A percentile compares a stretch with the other conserved stretches of the same genome.
Conservation (phyloP, 2,113 vertebrate species). For the Rostratula benghalensis region DNA sequence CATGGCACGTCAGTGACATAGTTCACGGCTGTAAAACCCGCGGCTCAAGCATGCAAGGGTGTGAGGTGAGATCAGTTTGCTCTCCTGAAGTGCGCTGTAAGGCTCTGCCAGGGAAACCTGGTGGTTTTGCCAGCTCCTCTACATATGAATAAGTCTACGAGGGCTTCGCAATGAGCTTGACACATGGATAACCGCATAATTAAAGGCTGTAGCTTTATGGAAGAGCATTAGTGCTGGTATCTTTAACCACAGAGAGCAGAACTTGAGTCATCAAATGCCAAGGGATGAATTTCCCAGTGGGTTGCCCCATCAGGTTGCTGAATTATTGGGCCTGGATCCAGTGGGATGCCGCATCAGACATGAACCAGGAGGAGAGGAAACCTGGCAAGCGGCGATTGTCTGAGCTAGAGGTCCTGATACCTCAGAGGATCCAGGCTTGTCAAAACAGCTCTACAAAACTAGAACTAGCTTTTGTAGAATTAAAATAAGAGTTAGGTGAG, state of each 20-base stretch:
- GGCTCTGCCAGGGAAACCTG: slow-evolving; percentile 34
- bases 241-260: background rate
- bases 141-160: slow-evolving; percentile 16
- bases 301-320: background rate
- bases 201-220: background rate
- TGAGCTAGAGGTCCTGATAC: background rate
- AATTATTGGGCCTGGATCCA: background rate
- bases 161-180: slow-evolving; percentile 12
- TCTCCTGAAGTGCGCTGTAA: background rate
- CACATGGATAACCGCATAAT: slow-evolving; percentile 11
- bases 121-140: slow-evolving; percentile 47
- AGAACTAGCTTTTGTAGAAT: background rate
- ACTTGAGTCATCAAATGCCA: background rate
- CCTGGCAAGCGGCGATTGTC: background rate
- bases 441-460: background rate
- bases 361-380: background rate
- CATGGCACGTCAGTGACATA: background rate
- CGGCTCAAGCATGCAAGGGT: background rate
- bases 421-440: background rate
- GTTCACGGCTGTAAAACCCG: slow-evolving; percentile 17
- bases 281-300: slow-evolving; percentile 12
- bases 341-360: background rate
- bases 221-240: background rate
- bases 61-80: background rate
- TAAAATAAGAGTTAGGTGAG: background rate